phyloP scores from a whole-genome alignment of 2,113 vertebrate species.

The Xenopus borealis region DNA sequence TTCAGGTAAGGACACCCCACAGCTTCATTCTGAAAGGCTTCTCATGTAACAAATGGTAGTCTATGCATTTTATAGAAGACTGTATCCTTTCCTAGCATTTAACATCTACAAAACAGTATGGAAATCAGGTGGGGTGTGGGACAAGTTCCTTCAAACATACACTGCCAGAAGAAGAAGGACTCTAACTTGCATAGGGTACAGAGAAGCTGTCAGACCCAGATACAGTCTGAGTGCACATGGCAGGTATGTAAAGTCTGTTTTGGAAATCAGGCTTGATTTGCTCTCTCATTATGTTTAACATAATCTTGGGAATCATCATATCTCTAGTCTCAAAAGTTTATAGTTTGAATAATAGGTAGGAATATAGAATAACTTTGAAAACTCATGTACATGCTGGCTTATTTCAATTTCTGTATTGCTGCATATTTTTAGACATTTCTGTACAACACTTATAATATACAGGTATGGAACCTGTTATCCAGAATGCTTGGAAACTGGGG shows the following conservation, averaged over 20 bases:
- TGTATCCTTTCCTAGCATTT: neutral
- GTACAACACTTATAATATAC: no score
- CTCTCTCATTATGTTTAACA: no score
- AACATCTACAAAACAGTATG: neutral
- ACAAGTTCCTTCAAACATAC: neutral
- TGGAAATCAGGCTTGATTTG: no score
- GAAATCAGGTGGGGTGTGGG: neutral
- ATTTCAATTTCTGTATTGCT: no score
- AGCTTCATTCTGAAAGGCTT: slow-evolving; percentile 10
- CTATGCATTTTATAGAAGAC: neutral
- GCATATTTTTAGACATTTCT: no score
- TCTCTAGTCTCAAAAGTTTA: no score
- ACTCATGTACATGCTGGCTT: no score
- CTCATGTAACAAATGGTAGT: slow-evolving; percentile 8
- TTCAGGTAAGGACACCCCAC: slow-evolving; percentile 33
- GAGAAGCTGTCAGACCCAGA: neutral
- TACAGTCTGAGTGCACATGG: slow-evolving; percentile 9
- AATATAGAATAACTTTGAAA: no score
- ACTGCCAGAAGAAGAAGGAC: neutral
- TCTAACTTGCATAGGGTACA: neutral
- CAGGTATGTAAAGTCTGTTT: slow-evolving; percentile 8
- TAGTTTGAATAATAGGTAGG: no score
- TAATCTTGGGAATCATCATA: no score
- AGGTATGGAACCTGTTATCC: no score
- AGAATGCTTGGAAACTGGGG: no score